Evolutionary conservation across 2,113 vertebrate genomes (phyloP), one percentile per base, ranked within the genome.

Genomic region (Rhinogobius similis): DNA sequence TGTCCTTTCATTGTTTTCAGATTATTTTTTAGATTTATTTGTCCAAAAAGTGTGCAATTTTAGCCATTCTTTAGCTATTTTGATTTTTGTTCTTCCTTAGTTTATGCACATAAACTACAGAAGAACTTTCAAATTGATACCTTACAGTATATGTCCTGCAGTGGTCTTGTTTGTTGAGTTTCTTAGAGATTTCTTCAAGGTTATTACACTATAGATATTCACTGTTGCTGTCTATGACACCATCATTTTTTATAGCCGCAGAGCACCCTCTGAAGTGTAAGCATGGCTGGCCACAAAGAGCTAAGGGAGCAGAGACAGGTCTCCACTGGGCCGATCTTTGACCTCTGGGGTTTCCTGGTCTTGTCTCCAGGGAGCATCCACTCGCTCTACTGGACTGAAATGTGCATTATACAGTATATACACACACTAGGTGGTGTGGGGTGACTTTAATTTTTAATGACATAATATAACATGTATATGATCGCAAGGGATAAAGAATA

Each of bases 341-440:
- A 84, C 78, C 81, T 87, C 82, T 73, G 29, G 44, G 59, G 32
- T 63, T 53, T 1, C 48, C 41, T 10, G n/a, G 73, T 65, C 24
- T 27, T 63, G 27, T 72, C 78, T 78, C 78, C 56, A 5, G 74
- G 72, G 68, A 74, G 29, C 39, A 64, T 52, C 59, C 63, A 10
- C 70, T 70, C 70, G 46, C 43, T 84, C 73, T 41, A 23, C 23
- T 55, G 39, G 48, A 48, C 24, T 24, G 20, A 5, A 41, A 63
- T 21, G 4, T 8, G 56, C 29, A 36, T 1, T 7, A 61, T 36
- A 3, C 11, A n/a, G n/a, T 36, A 18, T 61, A 61, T 61, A 5
- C 18, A 41, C 9, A 36, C 29, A 43, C 43, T 16, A 44, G 1
- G 29, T 61, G 56, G 9, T 36, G 27, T 36, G 27, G 10, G 6